Percentiles rank a stretch among this genome's conserved stretches.
Conservation (phyloP, 2,888 invertebrate genomes). For the Antitype chi region DNA sequence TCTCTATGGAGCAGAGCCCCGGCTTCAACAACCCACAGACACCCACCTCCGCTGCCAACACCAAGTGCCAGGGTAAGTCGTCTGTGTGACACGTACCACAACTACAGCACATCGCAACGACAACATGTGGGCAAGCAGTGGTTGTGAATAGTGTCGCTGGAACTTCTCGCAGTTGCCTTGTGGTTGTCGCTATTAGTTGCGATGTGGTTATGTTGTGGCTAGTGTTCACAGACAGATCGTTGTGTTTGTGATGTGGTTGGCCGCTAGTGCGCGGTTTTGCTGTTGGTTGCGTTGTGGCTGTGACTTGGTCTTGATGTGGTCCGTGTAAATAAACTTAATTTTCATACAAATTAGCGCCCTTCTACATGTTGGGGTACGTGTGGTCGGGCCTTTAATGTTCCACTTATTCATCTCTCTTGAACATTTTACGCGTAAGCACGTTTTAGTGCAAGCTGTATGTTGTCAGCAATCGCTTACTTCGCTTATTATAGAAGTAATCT, state of each 20-base stretch:
- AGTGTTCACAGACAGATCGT: background rate
- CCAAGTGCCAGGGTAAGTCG: conserved; percentile 81
- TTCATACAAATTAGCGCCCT: background rate
- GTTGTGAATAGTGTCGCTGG: background rate
- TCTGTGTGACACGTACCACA: background rate
- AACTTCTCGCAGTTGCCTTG: background rate
- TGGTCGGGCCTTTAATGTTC: background rate
- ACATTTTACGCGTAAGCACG: background rate
- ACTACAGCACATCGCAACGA: background rate
- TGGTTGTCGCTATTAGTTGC: background rate
- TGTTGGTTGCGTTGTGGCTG: background rate
- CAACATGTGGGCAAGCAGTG: background rate
- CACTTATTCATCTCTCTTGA: background rate
- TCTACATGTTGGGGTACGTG: background rate
- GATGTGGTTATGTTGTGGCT: background rate
- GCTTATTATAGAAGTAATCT: too few relatives aligned
- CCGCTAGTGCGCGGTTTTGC: background rate
- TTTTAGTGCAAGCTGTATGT: background rate
- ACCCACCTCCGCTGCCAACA: conserved; percentile 81
- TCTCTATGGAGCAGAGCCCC: conserved; percentile 89
- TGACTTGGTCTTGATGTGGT: background rate
- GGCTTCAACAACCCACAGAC: conserved; percentile 89
- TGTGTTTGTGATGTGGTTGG: background rate
- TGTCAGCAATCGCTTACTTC: too few relatives aligned
- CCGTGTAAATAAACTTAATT: background rate